Percentiles rank a stretch among this genome's conserved stretches.
Conservation (phyloP, 2,113 vertebrate species). For the Romanogobio albipinnatus region DNA sequence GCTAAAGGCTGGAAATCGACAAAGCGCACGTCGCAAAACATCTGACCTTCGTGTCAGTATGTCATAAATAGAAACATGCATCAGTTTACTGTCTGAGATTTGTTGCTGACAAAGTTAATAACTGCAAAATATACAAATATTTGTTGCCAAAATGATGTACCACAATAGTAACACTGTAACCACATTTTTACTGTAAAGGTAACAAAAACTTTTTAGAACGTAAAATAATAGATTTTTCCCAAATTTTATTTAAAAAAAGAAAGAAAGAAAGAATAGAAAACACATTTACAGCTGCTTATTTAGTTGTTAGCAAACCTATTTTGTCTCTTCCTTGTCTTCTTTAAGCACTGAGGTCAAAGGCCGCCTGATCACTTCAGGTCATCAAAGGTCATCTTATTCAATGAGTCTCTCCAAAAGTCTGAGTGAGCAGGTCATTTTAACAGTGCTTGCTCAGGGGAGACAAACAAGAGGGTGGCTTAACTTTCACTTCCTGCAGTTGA, state of each 20-base stretch:
- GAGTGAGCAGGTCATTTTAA: constrained; percentile 37
- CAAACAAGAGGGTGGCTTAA: constrained; percentile 42
- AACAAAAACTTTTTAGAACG: neutral
- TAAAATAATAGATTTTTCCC: neutral
- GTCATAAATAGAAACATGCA: no score
- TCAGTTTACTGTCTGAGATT: no score
- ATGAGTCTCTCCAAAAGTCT: constrained; percentile 31
- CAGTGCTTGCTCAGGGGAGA: constrained; percentile 40
- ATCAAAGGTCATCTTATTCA: constrained; percentile 40
- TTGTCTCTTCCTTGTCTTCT: constrained; percentile 16
- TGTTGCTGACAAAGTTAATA: neutral
- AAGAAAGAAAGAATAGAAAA: neutral
- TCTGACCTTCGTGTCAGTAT: no score
- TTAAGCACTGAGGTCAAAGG: constrained; percentile 39
- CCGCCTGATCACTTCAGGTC: constrained; percentile 14
- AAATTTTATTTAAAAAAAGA: no score
- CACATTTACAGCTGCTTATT: neutral
- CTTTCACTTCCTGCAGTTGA: constrained; percentile 20
- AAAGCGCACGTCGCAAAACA: no score
- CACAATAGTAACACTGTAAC: neutral
- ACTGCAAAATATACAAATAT: neutral
- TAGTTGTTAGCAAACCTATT: neutral
- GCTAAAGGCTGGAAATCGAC: no score
- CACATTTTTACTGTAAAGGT: neutral
- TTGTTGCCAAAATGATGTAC: neutral